Evolutionary conservation across 1,140 invertebrate genomes (phyloP).

Genomic region (Catajapyx aquilonaris): DNA sequence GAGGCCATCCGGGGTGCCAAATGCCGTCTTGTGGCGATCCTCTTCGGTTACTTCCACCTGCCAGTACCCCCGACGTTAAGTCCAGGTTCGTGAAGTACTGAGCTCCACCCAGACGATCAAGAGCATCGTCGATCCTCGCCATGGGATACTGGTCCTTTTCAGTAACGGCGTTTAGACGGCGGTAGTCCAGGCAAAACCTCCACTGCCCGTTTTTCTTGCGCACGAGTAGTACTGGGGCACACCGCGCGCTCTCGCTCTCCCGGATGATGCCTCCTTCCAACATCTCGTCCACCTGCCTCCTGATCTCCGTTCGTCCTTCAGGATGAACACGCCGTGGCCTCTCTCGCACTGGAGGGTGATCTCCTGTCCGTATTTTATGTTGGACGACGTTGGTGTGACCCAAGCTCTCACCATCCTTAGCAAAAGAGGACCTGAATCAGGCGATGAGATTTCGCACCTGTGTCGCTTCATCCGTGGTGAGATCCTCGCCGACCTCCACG

Average conservation of each 20-base stretch:
- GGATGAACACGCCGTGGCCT: constrained; percentile 2
- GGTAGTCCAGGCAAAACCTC: too few species aligned
- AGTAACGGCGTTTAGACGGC: constrained; percentile 21
- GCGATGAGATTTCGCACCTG: too few species aligned
- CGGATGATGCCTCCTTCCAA: too few species aligned
- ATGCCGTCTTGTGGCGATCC: constrained; percentile 16
- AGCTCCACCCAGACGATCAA: constrained; percentile 18
- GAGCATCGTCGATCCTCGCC: constrained; percentile 22
- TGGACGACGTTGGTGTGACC: constrained; percentile 3
- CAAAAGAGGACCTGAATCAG: too few species aligned
- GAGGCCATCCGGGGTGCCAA: constrained; percentile 10
- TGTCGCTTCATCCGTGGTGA: too few species aligned
- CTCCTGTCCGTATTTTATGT: constrained; percentile 6
- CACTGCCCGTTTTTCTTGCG: constrained; percentile 24
- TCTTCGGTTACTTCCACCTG: constrained; percentile 8
- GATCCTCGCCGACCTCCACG: too few species aligned
- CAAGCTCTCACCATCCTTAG: not conserved
- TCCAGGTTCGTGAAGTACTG: constrained; percentile 18
- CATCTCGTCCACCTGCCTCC: too few species aligned
- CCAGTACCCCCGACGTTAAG: constrained; percentile 14
- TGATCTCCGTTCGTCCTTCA: constrained; percentile 3
- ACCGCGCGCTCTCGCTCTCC: too few species aligned
- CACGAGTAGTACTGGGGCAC: too few species aligned
- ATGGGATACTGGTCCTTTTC: constrained; percentile 22
- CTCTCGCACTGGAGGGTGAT: not conserved